phyloP scores from a whole-genome alignment of 2,888 invertebrate species.

The Drosophila prolongata region DNA sequence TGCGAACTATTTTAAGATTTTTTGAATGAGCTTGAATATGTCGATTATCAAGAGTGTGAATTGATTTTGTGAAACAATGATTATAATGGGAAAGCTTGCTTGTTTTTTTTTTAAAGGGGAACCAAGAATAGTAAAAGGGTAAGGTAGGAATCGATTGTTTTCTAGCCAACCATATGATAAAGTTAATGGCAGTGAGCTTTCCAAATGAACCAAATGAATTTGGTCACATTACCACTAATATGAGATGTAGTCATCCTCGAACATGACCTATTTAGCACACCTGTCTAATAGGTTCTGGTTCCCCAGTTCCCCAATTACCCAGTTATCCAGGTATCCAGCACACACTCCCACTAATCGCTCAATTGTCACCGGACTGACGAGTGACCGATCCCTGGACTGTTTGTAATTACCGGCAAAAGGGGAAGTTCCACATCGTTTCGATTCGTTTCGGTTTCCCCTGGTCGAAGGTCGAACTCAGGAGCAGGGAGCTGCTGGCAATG shows the following conservation, averaged over 20 bases:
- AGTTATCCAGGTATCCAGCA: neutral
- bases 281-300: neutral
- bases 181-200: too few species aligned
- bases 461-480: slow-evolving; percentile 13
- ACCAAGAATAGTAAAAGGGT: too few species aligned
- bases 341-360: slow-evolving; percentile 15
- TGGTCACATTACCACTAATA: neutral
- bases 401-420: slow-evolving; percentile 3
- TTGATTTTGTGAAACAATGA: too few species aligned
- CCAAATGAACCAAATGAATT: too few species aligned
- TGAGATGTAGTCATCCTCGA: neutral
- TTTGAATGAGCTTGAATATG: too few species aligned
- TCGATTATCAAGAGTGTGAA: too few species aligned
- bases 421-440: neutral
- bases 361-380: slow-evolving; percentile 21
- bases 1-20: too few species aligned
- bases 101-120: too few species aligned
- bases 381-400: slow-evolving; percentile 1
- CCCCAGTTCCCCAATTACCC: neutral
- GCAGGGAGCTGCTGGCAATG: slow-evolving; percentile 33
- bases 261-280: slow-evolving; percentile 13
- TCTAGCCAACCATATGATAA: too few species aligned
- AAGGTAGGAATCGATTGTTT: too few species aligned
- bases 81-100: too few species aligned
- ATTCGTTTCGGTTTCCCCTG: slow-evolving; percentile 1